Evolutionary conservation across 2,113 vertebrate genomes (phyloP).

Genomic region (Hoplias malabaricus): DNA sequence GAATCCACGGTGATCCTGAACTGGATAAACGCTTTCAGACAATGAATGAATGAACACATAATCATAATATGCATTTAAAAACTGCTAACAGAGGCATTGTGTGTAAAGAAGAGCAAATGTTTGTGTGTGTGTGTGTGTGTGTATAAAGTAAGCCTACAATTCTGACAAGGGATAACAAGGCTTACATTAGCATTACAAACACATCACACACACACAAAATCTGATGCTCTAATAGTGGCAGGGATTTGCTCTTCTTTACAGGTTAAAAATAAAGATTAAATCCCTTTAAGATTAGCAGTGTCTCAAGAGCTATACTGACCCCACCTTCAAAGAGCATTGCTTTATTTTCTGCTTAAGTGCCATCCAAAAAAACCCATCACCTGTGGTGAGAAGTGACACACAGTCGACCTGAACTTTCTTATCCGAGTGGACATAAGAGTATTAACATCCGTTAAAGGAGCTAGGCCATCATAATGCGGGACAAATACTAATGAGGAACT

Average conservation of each 20-base stretch:
- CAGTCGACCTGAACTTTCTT: conserved; percentile 1
- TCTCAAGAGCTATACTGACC: background rate
- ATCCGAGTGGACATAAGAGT: background rate
- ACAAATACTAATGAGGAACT: background rate
- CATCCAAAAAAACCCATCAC: conserved; percentile 15
- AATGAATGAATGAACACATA: no score
- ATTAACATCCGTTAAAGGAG: background rate
- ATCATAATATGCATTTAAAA: no score
- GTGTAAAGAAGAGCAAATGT: background rate
- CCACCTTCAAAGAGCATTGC: background rate
- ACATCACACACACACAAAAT: background rate
- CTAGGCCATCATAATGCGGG: no score
- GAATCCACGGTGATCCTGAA: no score
- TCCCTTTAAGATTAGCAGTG: conserved; percentile 16
- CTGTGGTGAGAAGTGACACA: conserved; percentile 7
- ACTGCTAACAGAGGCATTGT: no score
- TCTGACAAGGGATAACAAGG: background rate
- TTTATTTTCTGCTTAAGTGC: background rate
- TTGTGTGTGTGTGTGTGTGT: conserved; percentile 6
- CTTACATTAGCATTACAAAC: background rate
- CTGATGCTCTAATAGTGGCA: background rate
- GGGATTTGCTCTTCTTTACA: conserved; percentile 3
- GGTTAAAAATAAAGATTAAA: conserved; percentile 39
- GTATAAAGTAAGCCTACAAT: background rate
- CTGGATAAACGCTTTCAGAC: no score